Conservation (phyloP, 2,888 invertebrate species). For the Drosophila limbata region DNA sequence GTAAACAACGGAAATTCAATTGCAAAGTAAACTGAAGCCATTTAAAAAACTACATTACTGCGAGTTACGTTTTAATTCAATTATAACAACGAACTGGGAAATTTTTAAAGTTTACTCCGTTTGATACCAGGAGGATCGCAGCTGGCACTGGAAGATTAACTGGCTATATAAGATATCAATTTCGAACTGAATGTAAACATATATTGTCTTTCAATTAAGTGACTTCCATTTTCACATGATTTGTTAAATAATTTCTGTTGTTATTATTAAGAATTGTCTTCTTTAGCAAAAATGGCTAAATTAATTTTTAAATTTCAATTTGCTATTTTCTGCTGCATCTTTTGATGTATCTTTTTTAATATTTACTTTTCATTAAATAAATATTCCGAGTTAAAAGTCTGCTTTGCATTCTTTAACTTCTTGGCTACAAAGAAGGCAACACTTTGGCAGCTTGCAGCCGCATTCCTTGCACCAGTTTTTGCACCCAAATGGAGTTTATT, state of each 20-base stretch:
- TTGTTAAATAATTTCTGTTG: too few relatives aligned
- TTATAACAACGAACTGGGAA: conserved; percentile 26
- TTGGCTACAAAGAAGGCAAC: conserved; percentile 8
- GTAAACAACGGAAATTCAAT: conserved; percentile 63
- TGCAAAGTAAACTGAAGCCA: conserved; percentile 45
- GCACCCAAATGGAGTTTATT: conserved; percentile 24
- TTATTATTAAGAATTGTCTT: too few relatives aligned
- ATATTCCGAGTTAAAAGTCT: neutral
- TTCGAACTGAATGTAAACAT: neutral
- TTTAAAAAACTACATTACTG: conserved; percentile 19
- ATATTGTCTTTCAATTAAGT: too few relatives aligned
- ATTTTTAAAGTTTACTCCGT: neutral
- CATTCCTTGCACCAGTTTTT: conserved; percentile 57
- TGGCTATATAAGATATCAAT: neutral
- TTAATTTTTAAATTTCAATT: too few relatives aligned
- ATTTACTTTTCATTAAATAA: too few relatives aligned
- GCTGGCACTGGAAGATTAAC: neutral
- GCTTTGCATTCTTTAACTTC: conserved; percentile 25
- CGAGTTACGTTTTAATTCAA: conserved; percentile 35
- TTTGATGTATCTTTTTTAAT: too few relatives aligned
- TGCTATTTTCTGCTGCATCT: too few relatives aligned
- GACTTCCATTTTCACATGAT: too few relatives aligned
- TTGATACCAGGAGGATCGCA: conserved; percentile 1
- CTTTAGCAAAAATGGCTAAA: too few relatives aligned
- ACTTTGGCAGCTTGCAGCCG: neutral